Percentiles rank a stretch among this genome's conserved stretches.
phyloP scores from a whole-genome alignment of 2,888 invertebrate genomes.

The Psylliodes chrysocephalus region DNA sequence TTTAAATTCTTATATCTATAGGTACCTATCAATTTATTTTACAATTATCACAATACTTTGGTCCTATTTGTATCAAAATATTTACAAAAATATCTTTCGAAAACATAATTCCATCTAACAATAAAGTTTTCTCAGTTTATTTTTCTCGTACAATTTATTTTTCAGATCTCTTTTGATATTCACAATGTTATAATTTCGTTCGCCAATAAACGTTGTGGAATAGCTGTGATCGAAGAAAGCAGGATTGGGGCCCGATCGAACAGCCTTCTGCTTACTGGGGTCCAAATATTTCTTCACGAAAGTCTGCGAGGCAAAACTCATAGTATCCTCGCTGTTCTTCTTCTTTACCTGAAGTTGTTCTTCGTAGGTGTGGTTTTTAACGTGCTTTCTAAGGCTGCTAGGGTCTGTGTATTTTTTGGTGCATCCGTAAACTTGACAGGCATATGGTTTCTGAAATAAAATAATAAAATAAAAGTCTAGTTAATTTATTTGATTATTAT shows the following conservation, averaged over 20 bases:
- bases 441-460: slow-evolving; percentile 85
- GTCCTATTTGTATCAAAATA: neutral
- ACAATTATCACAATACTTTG: slow-evolving; percentile 28
- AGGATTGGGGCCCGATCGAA: slow-evolving; percentile 40
- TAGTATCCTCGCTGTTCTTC: slow-evolving; percentile 46
- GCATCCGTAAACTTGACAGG: slow-evolving; percentile 88
- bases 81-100: slow-evolving; percentile 1
- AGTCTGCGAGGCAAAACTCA: slow-evolving; percentile 36
- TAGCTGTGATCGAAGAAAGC: slow-evolving; percentile 55
- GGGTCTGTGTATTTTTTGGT: slow-evolving; percentile 94
- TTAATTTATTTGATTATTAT: too few species aligned
- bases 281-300: slow-evolving; percentile 50
- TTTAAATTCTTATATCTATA: too few species aligned
- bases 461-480: too few species aligned
- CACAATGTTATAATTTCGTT: slow-evolving; percentile 44
- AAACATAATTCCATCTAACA: slow-evolving; percentile 26
- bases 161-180: slow-evolving; percentile 61
- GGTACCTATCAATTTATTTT: neutral
- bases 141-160: slow-evolving; percentile 62
- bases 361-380: slow-evolving; percentile 77
- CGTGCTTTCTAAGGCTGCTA: slow-evolving; percentile 91
- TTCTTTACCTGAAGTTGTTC: slow-evolving; percentile 62
- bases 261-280: slow-evolving; percentile 52
- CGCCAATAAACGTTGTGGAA: slow-evolving; percentile 42
- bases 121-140: slow-evolving; percentile 42